Percentiles rank a stretch among this genome's conserved stretches.
Evolutionary conservation across 53 echinoderm and acorn worm species (phyloP).

Genomic region (Antedon mediterranea): DNA sequence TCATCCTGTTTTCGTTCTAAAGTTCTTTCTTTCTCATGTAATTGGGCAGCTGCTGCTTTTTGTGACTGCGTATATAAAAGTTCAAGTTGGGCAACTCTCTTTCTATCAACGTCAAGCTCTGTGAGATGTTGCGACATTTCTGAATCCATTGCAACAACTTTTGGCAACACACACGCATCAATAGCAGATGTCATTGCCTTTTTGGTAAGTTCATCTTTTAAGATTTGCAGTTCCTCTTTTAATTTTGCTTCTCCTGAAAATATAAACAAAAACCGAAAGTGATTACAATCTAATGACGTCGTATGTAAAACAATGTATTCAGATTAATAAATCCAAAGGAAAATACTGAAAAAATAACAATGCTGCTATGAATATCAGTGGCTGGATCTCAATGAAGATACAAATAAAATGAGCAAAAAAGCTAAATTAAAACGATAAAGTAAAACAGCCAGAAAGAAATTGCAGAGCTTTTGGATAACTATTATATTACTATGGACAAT

Average conservation of each 20-base stretch:
- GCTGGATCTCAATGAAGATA: too few relatives aligned
- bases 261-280: not conserved
- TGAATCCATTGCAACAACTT: constrained; percentile 22
- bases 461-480: too few relatives aligned
- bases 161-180: constrained; percentile 8
- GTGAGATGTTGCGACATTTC: constrained; percentile 16
- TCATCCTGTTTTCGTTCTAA: constrained; percentile 52
- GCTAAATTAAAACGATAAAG: too few relatives aligned
- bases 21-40: constrained; percentile 43
- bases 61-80: constrained; percentile 48
- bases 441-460: too few relatives aligned
- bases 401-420: too few relatives aligned
- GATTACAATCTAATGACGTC: too few relatives aligned
- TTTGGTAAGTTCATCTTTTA: constrained; percentile 20
- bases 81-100: constrained; percentile 60
- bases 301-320: too few relatives aligned
- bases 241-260: constrained; percentile 33
- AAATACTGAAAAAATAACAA: too few relatives aligned
- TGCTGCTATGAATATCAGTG: too few relatives aligned
- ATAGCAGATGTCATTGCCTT: constrained; percentile 17
- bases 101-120: constrained; percentile 40
- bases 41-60: constrained; percentile 48
- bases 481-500: too few relatives aligned
- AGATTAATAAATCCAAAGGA: too few relatives aligned
- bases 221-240: constrained; percentile 29